Evolutionary conservation across 2,888 invertebrate species (phyloP).

Genomic region (Gari tellinella): DNA sequence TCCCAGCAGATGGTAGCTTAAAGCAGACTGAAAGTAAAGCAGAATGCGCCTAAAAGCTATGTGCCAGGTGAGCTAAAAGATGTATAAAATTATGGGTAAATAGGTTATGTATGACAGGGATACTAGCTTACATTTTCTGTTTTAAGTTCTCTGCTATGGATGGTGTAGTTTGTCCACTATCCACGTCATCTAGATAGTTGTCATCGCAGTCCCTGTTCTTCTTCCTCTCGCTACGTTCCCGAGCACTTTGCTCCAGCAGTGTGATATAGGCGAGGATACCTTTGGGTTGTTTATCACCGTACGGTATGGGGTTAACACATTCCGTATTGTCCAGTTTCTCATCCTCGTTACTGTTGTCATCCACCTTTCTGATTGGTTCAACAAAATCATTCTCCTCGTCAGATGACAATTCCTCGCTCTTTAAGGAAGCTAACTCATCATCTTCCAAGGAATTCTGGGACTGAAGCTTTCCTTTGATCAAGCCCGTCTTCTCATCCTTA

Average conservation of each 20-base stretch:
- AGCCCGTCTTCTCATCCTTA: slow-evolving; percentile 52
- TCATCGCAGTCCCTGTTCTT: slow-evolving; percentile 61
- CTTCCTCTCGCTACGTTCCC: slow-evolving; percentile 61
- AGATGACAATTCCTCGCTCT: slow-evolving; percentile 64
- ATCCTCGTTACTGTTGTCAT: slow-evolving; percentile 52
- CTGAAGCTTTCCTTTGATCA: slow-evolving; percentile 37
- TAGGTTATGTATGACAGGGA: too few species aligned
- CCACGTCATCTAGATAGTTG: slow-evolving; percentile 46
- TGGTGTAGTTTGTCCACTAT: slow-evolving; percentile 58
- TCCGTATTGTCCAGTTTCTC: slow-evolving; percentile 62
- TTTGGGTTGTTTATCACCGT: slow-evolving; percentile 46
- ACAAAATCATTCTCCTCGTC: slow-evolving; percentile 72
- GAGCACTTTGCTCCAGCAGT: slow-evolving; percentile 79
- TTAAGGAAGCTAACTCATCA: slow-evolving; percentile 50
- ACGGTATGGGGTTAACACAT: slow-evolving; percentile 38
- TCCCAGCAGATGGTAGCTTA: too few species aligned
- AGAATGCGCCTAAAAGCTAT: too few species aligned
- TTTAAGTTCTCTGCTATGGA: slow-evolving; percentile 48
- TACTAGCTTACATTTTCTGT: slow-evolving; percentile 52
- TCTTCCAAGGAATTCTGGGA: slow-evolving; percentile 59
- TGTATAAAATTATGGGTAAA: too few species aligned
- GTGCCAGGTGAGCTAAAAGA: too few species aligned
- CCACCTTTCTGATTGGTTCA: slow-evolving; percentile 49
- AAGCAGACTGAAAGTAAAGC: too few species aligned
- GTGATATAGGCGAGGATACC: slow-evolving; percentile 83